A percentile compares a stretch with the other conserved stretches of the same genome.
Conservation (phyloP, 2,888 invertebrate species). For the Cephus pulcher region DNA sequence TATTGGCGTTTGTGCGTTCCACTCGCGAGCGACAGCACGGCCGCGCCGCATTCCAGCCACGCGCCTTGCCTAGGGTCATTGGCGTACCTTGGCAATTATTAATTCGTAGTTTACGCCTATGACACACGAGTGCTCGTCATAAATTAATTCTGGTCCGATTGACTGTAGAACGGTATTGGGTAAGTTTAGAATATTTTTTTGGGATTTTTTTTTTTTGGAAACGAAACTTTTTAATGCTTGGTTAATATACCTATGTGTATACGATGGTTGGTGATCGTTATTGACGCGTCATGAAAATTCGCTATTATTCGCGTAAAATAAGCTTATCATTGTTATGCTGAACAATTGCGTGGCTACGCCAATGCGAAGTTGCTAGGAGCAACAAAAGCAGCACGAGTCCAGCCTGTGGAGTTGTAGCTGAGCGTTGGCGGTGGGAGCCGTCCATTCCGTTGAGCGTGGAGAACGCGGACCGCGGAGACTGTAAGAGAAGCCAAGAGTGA, state of each 20-base stretch:
- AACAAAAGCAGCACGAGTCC: constrained; percentile 55
- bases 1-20: constrained; percentile 46
- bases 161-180: neutral
- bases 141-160: neutral
- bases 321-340: neutral
- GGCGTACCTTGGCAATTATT: constrained; percentile 41
- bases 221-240: neutral
- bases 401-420: constrained; percentile 47
- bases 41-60: constrained; percentile 63
- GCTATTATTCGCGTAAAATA: neutral
- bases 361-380: constrained; percentile 54
- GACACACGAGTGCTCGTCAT: neutral
- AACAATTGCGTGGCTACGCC: constrained; percentile 38
- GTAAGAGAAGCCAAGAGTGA: neutral
- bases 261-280: neutral
- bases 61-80: constrained; percentile 59
- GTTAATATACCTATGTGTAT: neutral
- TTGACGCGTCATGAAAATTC: neutral
- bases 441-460: constrained; percentile 43
- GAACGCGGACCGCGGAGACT: constrained; percentile 26
- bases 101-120: neutral
- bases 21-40: constrained; percentile 50
- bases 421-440: constrained; percentile 62
- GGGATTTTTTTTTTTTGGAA: neutral
- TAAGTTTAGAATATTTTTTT: neutral